A percentile compares a stretch with the other conserved stretches of the same genome.
These are phyloP conservation scores for Pachliopta kotzebuea DNA, from an alignment of 2,888 invertebrate genomes.

Conservation along the genomic window DNA sequence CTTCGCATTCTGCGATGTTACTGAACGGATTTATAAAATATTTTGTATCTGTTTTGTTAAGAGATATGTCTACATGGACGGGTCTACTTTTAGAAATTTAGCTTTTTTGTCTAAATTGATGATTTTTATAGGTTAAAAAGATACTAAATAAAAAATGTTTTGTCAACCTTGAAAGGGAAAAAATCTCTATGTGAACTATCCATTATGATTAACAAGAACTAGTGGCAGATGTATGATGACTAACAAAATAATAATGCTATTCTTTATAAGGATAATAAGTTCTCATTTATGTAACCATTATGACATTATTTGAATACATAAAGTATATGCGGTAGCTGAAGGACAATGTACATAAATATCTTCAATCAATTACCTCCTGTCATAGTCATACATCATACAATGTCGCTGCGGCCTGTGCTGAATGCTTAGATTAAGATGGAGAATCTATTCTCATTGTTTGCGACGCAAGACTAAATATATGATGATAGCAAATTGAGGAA, in stretches of 20 bases:
- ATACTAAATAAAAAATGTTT: no score
- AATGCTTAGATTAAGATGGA: constrained; percentile 38
- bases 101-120: no score
- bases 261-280: not conserved
- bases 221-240: no score
- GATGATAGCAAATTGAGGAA: not conserved
- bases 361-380: constrained; percentile 58
- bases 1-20: not conserved
- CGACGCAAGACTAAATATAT: constrained; percentile 24
- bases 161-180: no score
- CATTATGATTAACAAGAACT: no score
- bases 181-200: no score
- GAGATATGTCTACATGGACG: no score
- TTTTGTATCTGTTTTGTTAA: not conserved
- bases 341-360: constrained; percentile 44
- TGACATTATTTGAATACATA: constrained; percentile 5
- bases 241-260: no score
- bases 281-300: not conserved
- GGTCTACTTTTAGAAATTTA: no score
- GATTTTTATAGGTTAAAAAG: no score
- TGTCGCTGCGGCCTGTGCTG: constrained; percentile 35
- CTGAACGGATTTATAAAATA: not conserved
- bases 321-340: constrained; percentile 27
- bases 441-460: constrained; percentile 36
- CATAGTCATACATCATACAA: constrained; percentile 48